Evolutionary conservation across 1,140 invertebrate species (phyloP), one percentile per base, ranked within the genome.

Genomic region (Matsumurasca onukii): DNA sequence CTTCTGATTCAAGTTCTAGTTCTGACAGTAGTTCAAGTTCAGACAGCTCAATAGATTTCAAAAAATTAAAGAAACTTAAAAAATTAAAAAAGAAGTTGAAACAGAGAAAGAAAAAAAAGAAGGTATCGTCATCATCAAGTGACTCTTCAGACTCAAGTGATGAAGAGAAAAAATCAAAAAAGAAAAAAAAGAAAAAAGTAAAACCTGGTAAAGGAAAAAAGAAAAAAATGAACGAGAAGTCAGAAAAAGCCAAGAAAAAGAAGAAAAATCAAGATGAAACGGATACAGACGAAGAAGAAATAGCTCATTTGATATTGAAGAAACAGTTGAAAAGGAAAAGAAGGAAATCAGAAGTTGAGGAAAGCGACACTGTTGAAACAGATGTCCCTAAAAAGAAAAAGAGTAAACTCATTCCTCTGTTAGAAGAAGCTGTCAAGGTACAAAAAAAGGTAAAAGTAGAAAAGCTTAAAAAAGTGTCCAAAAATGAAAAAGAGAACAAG

Each of bases 11-110:
- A 13, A 66, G 64, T 51, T 66, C 64, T 29, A 69, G 67, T 51
- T 62, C 55, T 51, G 20, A 29, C 20, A 69, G 57, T 30, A 59
- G 51, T 39, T 68, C 67, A 13, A 69, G 57, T 30, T 69, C 67
- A 49, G 69, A 67, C n/a, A 70, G 65, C 30, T 70, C 69, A 22
- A 45, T 62, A n/a, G 69, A 67, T 63, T 20, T 31, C 2, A 70
- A 62, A 63, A 70, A 67, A 49, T 31, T 24, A n/a, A 63, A 70
- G 59, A 70, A 67, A 67, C 66, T 61, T 25, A 70, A 70, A 63
- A 45, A 29, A 22, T 29, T 49, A 31, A 67, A 52, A 25, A 31
- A 39, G 30, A 70, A 70, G 55, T 55, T 49, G 3, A 70, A 70
- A 39, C 25, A 48, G 20, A 67, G 39, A 25, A 17, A 27, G 20